These are phyloP conservation scores for Wiebesia pumilae DNA, from an alignment of 1,140 invertebrate genomes.

Conservation along the genomic window DNA sequence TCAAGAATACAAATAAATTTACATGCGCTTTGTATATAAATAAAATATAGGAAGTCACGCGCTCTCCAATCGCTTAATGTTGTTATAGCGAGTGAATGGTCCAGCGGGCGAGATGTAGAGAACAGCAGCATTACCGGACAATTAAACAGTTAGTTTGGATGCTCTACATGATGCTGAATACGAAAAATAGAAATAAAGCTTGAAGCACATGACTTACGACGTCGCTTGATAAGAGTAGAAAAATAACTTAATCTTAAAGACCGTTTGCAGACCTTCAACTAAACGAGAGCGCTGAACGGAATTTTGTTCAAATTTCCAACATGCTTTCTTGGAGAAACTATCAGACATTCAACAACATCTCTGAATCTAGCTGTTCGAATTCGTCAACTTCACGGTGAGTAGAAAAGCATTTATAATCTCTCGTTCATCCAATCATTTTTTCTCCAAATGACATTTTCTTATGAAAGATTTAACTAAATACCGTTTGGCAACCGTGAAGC, in stretches of 20 bases:
- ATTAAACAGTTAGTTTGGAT: not conserved
- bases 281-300: not conserved
- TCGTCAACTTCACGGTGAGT: not conserved
- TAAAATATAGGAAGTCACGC: too few relatives aligned
- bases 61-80: not conserved
- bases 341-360: not conserved
- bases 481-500: too few relatives aligned
- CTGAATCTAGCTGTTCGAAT: not conserved
- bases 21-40: too few relatives aligned
- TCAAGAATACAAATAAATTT: too few relatives aligned
- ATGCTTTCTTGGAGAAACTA: not conserved
- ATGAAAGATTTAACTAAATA: too few relatives aligned
- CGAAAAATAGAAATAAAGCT: not conserved
- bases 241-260: not conserved
- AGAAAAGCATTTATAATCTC: not conserved
- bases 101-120: not conserved
- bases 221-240: not conserved
- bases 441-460: not conserved
- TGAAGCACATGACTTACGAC: not conserved
- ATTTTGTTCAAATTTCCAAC: not conserved
- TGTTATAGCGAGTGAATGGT: not conserved
- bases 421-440: not conserved
- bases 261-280: not conserved
- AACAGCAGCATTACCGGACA: not conserved
- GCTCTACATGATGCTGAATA: not conserved